A percentile compares a stretch with the other conserved stretches of the same genome.
Evolutionary conservation across 2,888 invertebrate genomes (phyloP).

Genomic region (Diaperis boleti): DNA sequence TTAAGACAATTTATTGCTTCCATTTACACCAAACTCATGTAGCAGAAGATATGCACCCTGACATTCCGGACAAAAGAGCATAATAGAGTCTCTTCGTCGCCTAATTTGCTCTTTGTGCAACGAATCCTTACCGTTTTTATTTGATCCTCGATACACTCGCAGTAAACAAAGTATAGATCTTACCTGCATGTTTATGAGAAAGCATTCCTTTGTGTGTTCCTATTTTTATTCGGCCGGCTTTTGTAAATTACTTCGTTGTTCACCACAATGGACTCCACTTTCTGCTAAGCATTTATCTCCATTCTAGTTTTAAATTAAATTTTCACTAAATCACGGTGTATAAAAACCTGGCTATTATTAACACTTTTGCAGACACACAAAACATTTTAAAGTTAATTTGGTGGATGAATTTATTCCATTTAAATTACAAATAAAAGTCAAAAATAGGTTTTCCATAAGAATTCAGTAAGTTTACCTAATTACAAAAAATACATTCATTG

Average conservation of each 20-base stretch:
- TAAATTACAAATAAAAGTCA: constrained; percentile 3
- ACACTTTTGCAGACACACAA: constrained; percentile 3
- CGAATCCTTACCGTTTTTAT: constrained; percentile 15
- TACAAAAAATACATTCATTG: no score
- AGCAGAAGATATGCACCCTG: constrained; percentile 20
- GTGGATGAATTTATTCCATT: not conserved
- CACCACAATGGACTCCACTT: constrained; percentile 23
- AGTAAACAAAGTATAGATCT: constrained; percentile 33
- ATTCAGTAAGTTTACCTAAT: no score
- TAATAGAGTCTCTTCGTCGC: constrained; percentile 24
- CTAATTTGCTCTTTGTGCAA: constrained; percentile 8
- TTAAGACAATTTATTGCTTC: constrained; percentile 30
- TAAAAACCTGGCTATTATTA: not conserved
- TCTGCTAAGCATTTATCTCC: constrained; percentile 10
- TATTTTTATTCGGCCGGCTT: constrained; percentile 18
- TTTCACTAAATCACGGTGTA: constrained; percentile 17
- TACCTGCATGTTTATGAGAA: constrained; percentile 53
- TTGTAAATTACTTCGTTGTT: constrained; percentile 25
- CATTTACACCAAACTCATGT: constrained; percentile 24
- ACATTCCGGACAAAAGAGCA: constrained; percentile 31
- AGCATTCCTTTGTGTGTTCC: constrained; percentile 48
- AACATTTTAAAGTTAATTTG: constrained; percentile 15
- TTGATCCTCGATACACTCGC: constrained; percentile 3
- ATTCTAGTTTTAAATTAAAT: constrained; percentile 26
- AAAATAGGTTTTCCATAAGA: no score